phyloP scores from a whole-genome alignment of 2,797 vertebrate species.

The Zalophus californianus region DNA sequence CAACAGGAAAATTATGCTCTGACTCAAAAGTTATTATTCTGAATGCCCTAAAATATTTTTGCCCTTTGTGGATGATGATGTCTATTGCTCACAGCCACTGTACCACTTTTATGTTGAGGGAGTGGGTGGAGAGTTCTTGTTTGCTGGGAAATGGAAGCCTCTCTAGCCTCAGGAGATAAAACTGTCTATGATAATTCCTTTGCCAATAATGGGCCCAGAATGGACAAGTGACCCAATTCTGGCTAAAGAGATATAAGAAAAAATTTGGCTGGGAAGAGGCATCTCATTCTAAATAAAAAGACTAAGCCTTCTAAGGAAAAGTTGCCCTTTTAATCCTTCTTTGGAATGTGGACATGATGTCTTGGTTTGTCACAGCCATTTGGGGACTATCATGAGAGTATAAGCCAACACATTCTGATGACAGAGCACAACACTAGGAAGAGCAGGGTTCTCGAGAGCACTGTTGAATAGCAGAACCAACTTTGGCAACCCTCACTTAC shows the following conservation, averaged over 20 bases:
- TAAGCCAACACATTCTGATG: not conserved
- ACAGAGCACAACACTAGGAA: not conserved
- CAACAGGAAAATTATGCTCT: constrained; percentile 64
- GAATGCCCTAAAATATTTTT: constrained; percentile 68
- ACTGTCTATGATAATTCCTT: not conserved
- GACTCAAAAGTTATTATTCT: constrained; percentile 71
- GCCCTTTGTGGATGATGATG: not conserved
- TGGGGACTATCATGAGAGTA: not conserved
- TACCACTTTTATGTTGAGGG: not conserved
- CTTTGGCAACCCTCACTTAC: not conserved
- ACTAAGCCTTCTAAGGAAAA: not conserved
- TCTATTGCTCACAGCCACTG: not conserved
- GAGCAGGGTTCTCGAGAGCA: not conserved
- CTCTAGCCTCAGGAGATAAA: not conserved
- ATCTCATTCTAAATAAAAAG: not conserved
- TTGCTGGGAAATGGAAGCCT: not conserved
- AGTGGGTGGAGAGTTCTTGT: not conserved
- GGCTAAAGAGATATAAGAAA: not conserved
- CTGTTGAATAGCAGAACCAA: not conserved
- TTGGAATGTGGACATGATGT: not conserved
- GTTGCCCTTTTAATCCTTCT: not conserved
- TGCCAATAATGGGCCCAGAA: not conserved
- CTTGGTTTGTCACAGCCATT: not conserved
- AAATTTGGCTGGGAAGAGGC: not conserved
- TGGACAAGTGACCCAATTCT: not conserved